These are phyloP conservation scores for Camponotus pennsylvanicus DNA, from an alignment of 1,140 invertebrate genomes.

Conservation along the genomic window DNA sequence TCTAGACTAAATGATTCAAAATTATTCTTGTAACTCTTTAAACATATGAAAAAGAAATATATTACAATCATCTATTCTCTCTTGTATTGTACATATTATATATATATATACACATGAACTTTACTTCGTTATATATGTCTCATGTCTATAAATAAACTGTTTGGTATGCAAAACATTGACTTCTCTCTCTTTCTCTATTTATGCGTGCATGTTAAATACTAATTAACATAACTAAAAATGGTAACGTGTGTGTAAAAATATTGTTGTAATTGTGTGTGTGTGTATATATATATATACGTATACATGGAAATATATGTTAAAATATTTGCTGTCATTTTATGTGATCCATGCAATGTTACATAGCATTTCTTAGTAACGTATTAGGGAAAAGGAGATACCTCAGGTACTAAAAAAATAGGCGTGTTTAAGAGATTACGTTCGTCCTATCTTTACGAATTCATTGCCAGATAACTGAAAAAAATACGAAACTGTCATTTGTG, in stretches of 20 bases:
- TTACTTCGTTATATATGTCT: not conserved
- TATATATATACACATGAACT: not conserved
- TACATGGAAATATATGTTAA: not conserved
- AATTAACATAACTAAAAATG: conserved; percentile 3
- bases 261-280: not conserved
- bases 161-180: not conserved
- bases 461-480: not conserved
- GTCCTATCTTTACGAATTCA: not conserved
- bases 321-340: not conserved
- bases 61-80: conserved; percentile 1
- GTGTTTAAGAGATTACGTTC: not conserved
- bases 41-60: not conserved
- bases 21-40: not conserved
- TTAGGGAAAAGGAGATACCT: not conserved
- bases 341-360: not conserved
- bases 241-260: not conserved
- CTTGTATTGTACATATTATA: not conserved
- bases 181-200: not conserved
- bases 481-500: not conserved
- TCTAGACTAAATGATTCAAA: not conserved
- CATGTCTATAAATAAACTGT: conserved; percentile 13
- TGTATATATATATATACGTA: not conserved
- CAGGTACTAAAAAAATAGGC: not conserved
- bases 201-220: not conserved
- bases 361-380: not conserved